Evolutionary conservation across 2,113 vertebrate genomes (phyloP).

Genomic region (Galemys pyrenaicus): DNA sequence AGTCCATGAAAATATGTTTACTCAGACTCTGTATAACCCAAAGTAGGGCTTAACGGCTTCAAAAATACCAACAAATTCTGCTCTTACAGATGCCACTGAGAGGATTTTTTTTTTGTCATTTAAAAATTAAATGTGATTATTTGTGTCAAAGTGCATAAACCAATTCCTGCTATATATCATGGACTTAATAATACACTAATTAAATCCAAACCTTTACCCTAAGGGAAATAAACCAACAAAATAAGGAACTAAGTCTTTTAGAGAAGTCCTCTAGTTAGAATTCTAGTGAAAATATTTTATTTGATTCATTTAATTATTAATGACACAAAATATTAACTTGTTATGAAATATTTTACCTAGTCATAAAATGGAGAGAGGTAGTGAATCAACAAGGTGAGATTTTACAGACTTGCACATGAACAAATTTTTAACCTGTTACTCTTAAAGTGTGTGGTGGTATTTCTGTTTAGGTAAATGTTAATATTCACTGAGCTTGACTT

Average conservation of each 20-base stretch:
- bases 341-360: background rate
- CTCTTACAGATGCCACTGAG: background rate
- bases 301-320: slow-evolving; percentile 22
- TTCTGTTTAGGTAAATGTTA: background rate
- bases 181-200: slow-evolving; percentile 12
- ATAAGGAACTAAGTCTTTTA: background rate
- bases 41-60: background rate
- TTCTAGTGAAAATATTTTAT: background rate
- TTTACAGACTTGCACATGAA: background rate
- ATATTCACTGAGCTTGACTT: background rate
- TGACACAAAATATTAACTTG: background rate
- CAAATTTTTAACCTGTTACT: background rate
- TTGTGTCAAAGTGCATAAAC: background rate
- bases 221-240: slow-evolving; percentile 13
- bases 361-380: background rate
- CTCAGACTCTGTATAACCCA: slow-evolving; percentile 6
- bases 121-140: slow-evolving; percentile 45
- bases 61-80: background rate
- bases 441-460: background rate
- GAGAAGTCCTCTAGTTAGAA: background rate
- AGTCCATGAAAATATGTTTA: slow-evolving; percentile 30
- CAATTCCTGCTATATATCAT: background rate
- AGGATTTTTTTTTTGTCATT: background rate
- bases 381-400: background rate
- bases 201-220: background rate